Conservation (phyloP, 1,140 invertebrate species). For the Luehdorfia chinensis region DNA sequence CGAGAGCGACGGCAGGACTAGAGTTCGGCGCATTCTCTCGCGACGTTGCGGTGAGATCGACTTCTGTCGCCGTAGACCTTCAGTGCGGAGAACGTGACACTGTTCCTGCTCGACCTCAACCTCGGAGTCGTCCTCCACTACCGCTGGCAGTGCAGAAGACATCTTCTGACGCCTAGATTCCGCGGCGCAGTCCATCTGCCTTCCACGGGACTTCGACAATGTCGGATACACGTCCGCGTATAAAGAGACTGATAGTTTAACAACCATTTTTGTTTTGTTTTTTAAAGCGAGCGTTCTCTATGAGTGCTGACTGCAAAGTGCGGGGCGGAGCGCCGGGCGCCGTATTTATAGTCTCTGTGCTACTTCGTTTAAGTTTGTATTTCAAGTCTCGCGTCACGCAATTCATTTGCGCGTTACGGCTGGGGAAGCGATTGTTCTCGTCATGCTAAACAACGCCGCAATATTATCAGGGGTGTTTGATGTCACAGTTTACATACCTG, state of each 20-base stretch:
- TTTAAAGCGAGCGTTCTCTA: slow-evolving; percentile 40
- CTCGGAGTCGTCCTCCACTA: slow-evolving; percentile 68
- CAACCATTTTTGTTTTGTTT: slow-evolving; percentile 51
- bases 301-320: slow-evolving; percentile 48
- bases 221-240: slow-evolving; percentile 65
- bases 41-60: slow-evolving; percentile 57
- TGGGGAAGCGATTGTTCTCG: slow-evolving; percentile 24
- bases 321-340: slow-evolving; percentile 37
- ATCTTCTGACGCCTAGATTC: slow-evolving; percentile 49
- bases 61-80: slow-evolving; percentile 56
- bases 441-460: slow-evolving; percentile 35
- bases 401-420: slow-evolving; percentile 14
- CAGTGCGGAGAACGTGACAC: slow-evolving; percentile 43
- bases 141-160: slow-evolving; percentile 44
- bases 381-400: slow-evolving; percentile 43
- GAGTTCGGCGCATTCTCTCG: slow-evolving; percentile 47
- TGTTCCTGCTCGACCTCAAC: slow-evolving; percentile 43
- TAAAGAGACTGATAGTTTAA: slow-evolving; percentile 62
- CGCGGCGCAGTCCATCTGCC: slow-evolving; percentile 44
- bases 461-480: slow-evolving; percentile 34
- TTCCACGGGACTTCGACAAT: slow-evolving; percentile 42
- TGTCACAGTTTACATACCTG: slow-evolving; percentile 29
- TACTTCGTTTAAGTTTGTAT: slow-evolving; percentile 39
- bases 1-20: slow-evolving; percentile 63
- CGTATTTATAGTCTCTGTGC: slow-evolving; percentile 54